Evolutionary conservation across 2,888 invertebrate genomes (phyloP), one percentile per base, ranked within the genome.

Genomic region (Andrena camellia): DNA sequence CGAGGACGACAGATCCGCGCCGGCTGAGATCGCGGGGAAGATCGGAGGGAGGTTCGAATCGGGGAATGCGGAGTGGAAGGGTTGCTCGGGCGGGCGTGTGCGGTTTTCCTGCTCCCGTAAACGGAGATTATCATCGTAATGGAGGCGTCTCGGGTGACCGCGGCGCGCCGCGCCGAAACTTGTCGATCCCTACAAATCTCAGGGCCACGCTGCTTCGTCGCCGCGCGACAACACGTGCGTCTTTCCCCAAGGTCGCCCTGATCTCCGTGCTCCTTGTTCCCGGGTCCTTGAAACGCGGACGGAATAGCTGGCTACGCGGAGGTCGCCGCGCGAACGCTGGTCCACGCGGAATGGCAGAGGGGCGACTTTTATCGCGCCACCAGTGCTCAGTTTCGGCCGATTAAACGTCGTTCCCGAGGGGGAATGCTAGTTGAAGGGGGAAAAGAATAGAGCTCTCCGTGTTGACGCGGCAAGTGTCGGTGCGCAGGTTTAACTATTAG

Each of bases 151-250:
- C 74, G 31, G 26, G 63, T 84, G 63, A 59, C 63, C 59, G 64
- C 42, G 57, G 67, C 64, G 63, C 50, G 42, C 33, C n/a, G 35
- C 69, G 64, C 67, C 83, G 73, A 83, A 81, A 75, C 78, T 74
- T 73, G 81, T 67, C 84, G 78, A 81, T 81, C 78, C 78, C 78
- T 71, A 84, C 75, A 64, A 84, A 85, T 85, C 78, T 86, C 86
- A 85, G 80, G 86, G 86, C 66, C 75, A 26, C 13, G 31, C 5
- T 42, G 33, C 42, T 42, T 23, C 52, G 52, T 5, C 73, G 62
- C 63, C 75, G 84, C 66, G 33, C 48, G 66, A 29, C 52, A 82
- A 77, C 85, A 86, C 86, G 86, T 85, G 86, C 75, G 86, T 79
- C 77, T 79, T 20, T 52, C 67, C 2, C 10, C 71, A 86, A 86